These are phyloP conservation scores for Drosophila persimilis DNA, from an alignment of 1,140 invertebrate genomes.

Conservation along the genomic window DNA sequence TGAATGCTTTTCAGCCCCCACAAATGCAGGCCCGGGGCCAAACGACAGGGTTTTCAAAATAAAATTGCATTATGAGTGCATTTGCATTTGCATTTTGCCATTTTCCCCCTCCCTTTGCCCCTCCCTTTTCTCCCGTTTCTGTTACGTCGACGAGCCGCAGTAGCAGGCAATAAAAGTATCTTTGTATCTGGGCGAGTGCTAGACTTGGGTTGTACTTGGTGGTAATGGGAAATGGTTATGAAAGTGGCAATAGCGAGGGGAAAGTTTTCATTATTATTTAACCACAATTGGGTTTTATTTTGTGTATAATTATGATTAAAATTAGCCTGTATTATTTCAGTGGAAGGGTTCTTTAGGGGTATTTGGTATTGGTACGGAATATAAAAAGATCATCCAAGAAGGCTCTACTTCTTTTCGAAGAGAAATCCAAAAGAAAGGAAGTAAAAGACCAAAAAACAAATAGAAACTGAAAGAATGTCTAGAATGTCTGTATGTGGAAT, in stretches of 20 bases:
- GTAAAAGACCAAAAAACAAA: too few species aligned
- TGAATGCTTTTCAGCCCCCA: conserved; percentile 2
- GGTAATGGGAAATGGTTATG: conserved; percentile 16
- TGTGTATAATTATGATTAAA: too few species aligned
- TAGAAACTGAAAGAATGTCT: too few species aligned
- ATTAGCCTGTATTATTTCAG: too few species aligned
- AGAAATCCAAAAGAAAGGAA: too few species aligned
- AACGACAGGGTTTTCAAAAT: conserved; percentile 73
- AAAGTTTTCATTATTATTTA: neutral
- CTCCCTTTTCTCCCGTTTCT: neutral
- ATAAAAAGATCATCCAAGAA: too few species aligned
- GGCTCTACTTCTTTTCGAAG: too few species aligned
- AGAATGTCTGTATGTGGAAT: too few species aligned
- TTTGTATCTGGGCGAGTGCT: neutral
- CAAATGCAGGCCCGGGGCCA: conserved; percentile 22
- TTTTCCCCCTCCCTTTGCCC: conserved; percentile 28
- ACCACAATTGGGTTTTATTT: neutral
- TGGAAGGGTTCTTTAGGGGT: too few species aligned
- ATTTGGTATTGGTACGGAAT: too few species aligned
- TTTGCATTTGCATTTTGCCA: conserved; percentile 51
- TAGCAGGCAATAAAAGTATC: conserved; percentile 9
- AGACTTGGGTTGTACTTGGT: conserved; percentile 22
- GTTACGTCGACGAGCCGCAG: conserved; percentile 14
- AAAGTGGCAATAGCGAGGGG: conserved; percentile 13
- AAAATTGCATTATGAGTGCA: conserved; percentile 77